Conservation (phyloP, 1,140 invertebrate genomes). For the Diachasmimorpha longicaudata region DNA sequence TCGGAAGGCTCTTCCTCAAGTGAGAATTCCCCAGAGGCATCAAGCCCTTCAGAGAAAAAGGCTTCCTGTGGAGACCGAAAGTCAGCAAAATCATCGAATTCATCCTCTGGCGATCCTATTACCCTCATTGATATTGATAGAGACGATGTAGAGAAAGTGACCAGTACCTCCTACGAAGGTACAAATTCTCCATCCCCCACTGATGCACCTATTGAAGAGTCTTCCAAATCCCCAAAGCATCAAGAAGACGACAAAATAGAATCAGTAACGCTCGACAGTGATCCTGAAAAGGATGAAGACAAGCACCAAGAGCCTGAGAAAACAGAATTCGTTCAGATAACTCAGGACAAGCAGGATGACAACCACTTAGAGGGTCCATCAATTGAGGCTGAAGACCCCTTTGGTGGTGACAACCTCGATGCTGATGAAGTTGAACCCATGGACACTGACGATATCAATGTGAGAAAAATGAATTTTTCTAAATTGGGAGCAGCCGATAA, state of each 20-base stretch:
- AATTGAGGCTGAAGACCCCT: constrained; percentile 59
- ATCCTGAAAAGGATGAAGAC: constrained; percentile 29
- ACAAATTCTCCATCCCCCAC: too few relatives aligned
- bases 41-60: background rate
- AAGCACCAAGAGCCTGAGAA: constrained; percentile 41
- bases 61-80: too few relatives aligned
- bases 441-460: constrained; percentile 43
- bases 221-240: constrained; percentile 6
- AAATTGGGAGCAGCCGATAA: constrained; percentile 49
- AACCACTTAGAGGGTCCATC: constrained; percentile 50
- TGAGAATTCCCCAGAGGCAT: background rate
- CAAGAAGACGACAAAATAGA: constrained; percentile 31
- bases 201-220: background rate
- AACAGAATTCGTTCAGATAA: constrained; percentile 58
- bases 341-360: constrained; percentile 58
- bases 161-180: background rate
- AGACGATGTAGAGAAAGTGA: background rate
- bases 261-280: constrained; percentile 7
- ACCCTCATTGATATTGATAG: background rate
- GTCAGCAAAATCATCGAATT: too few relatives aligned
- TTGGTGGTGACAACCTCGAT: constrained; percentile 50
- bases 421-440: constrained; percentile 43
- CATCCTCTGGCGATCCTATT: background rate
- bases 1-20: background rate
- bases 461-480: constrained; percentile 38